phyloP scores from a whole-genome alignment of 2,888 invertebrate species.

The Nematopogon swammerdamellus region DNA sequence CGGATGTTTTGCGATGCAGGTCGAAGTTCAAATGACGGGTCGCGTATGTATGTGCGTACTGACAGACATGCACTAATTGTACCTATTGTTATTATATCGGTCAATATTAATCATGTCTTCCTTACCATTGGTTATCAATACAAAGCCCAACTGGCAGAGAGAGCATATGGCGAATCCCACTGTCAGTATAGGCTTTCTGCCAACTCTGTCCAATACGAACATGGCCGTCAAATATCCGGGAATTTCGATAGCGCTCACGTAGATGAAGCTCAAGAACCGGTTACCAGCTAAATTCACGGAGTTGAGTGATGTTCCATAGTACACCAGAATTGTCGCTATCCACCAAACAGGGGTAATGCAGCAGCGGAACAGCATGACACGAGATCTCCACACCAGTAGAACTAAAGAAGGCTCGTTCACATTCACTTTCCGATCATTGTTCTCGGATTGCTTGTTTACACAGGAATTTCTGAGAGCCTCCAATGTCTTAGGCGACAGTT shows the following conservation, averaged over 20 bases:
- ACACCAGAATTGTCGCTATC: slow-evolving; percentile 64
- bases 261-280: slow-evolving; percentile 56
- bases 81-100: too few species aligned
- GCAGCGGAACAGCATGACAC: slow-evolving; percentile 37
- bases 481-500: not conserved
- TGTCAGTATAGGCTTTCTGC: slow-evolving; percentile 45
- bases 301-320: slow-evolving; percentile 65
- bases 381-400: slow-evolving; percentile 29
- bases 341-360: slow-evolving; percentile 60
- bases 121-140: not conserved
- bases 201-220: slow-evolving; percentile 49
- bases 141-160: slow-evolving; percentile 21
- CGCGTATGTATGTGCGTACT: too few species aligned
- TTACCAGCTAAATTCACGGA: slow-evolving; percentile 62
- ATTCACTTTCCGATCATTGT: slow-evolving; percentile 1
- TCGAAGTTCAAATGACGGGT: too few species aligned
- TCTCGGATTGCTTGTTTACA: slow-evolving; percentile 12
- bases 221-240: slow-evolving; percentile 56
- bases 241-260: slow-evolving; percentile 39
- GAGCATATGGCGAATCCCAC: slow-evolving; percentile 47
- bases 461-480: slow-evolving; percentile 2
- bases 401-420: not conserved
- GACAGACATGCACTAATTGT: too few species aligned
- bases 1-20: too few species aligned
- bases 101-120: too few species aligned